Evolutionary conservation across 2,888 invertebrate species (phyloP), one percentile per base, ranked within the genome.

Genomic region (Synergus itoensis): DNA sequence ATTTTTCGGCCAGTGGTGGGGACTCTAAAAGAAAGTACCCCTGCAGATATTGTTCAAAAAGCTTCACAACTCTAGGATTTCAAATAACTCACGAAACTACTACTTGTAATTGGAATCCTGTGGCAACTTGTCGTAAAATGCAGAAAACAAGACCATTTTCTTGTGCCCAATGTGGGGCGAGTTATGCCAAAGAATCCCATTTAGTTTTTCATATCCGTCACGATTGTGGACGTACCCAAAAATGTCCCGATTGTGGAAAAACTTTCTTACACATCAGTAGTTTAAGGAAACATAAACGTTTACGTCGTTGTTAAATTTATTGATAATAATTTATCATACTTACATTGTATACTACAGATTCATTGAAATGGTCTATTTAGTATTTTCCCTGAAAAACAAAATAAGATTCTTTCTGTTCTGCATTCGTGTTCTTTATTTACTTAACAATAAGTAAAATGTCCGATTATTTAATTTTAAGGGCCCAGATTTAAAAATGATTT

Each of bases 191-290:
- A 65, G 86, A 87, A 36, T 84, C 85, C 9, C 86, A 86, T 76
- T 82, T 90, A 21, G 80, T 83, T 65, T 87, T 86, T 81, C 90
- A 91, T 81, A 81, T 87, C 18, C 87, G 88, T 62, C 89, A 88
- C 81, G 89, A 90, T 62, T 90, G 88, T 78, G 88, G 88, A 9
- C 85, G 85, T 57, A 87, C 87, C 8, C 86, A 88, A 69, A 84
- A 83, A 43, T 89, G 89, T 67, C 64, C 80, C 28, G 83, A 79
- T 41, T 89, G 89, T 78, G 80, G 84, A 28, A 88, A 86, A 73
- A 88, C 86, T 0, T 89, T 89, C 40, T 79, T 84, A 0, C 87
- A 88, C 75, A 84, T 82, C 8, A 86, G 87, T 73, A 88, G 88
- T 60, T 75, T 84, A n/a, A 76, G 80, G 40, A 81, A 82, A 40